A percentile compares a stretch with the other conserved stretches of the same genome.
phyloP scores from a whole-genome alignment of 2,888 invertebrate species.

The Neoascia interrupta region DNA sequence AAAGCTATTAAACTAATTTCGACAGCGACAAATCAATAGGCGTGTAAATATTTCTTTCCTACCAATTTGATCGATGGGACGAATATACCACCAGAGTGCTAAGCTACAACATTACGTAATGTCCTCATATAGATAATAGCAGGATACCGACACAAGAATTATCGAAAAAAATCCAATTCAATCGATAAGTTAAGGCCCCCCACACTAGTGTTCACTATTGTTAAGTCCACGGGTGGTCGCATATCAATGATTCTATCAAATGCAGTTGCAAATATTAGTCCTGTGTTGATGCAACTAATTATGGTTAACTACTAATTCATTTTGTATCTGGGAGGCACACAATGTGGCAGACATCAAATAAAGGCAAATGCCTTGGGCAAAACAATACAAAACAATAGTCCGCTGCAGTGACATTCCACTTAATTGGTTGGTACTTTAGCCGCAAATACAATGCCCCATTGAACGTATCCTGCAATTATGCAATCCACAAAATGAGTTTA shows the following conservation, averaged over 20 bases:
- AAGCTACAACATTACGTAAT: no score
- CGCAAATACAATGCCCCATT: no score
- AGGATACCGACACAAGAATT: no score
- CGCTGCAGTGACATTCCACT: not conserved
- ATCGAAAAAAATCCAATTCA: no score
- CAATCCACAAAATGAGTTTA: no score
- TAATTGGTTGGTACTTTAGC: not conserved
- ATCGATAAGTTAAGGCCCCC: no score
- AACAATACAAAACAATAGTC: constrained; percentile 18
- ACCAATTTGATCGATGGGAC: not conserved
- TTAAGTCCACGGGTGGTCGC: not conserved
- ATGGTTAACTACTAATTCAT: not conserved
- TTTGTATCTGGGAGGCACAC: not conserved
- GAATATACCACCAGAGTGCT: not conserved
- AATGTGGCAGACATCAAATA: constrained; percentile 22
- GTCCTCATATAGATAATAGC: no score
- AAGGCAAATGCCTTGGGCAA: constrained; percentile 22
- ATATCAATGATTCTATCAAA: not conserved
- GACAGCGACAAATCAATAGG: not conserved
- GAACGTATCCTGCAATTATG: no score
- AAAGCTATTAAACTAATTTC: not conserved
- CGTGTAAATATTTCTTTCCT: not conserved
- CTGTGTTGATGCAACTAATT: not conserved
- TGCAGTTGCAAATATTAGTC: not conserved
- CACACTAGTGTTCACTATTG: not conserved